These are phyloP conservation scores for Parasteatoda lunata DNA, from an alignment of 2,888 invertebrate species.

Conservation along the genomic window DNA sequence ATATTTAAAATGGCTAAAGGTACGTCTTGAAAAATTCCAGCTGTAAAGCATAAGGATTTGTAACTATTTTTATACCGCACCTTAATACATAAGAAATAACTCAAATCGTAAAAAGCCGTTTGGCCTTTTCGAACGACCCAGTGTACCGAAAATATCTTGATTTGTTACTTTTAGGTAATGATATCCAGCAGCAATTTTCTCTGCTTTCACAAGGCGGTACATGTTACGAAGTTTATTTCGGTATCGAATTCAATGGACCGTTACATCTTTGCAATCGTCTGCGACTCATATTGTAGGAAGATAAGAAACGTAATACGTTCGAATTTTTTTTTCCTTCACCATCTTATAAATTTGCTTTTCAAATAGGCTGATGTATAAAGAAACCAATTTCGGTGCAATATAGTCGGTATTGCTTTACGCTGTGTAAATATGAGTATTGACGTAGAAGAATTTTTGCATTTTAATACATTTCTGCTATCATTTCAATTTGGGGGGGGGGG, in stretches of 20 bases:
- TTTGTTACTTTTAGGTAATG: not conserved
- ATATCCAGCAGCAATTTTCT: not conserved
- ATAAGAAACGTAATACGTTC: slow-evolving; percentile 17
- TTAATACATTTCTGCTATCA: not conserved
- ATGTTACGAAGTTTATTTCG: slow-evolving; percentile 28
- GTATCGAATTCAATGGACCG: slow-evolving; percentile 27
- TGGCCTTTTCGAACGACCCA: not conserved
- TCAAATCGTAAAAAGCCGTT: not conserved
- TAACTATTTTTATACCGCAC: too few relatives aligned
- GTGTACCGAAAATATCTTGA: not conserved
- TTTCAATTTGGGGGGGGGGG: not conserved
- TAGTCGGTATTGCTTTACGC: not conserved
- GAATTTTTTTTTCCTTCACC: not conserved
- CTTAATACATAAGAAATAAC: too few relatives aligned
- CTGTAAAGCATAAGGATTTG: too few relatives aligned
- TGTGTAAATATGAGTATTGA: not conserved
- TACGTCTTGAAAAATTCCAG: too few relatives aligned
- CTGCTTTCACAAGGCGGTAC: not conserved
- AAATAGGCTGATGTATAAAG: not conserved
- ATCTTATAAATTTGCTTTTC: not conserved
- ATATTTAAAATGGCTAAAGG: too few relatives aligned
- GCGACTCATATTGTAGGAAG: slow-evolving; percentile 12
- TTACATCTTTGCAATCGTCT: slow-evolving; percentile 18
- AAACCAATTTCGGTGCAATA: not conserved
- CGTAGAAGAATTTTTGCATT: not conserved